phyloP scores from a whole-genome alignment of 2,113 vertebrate genomes.

The Marmota flaviventris region DNA sequence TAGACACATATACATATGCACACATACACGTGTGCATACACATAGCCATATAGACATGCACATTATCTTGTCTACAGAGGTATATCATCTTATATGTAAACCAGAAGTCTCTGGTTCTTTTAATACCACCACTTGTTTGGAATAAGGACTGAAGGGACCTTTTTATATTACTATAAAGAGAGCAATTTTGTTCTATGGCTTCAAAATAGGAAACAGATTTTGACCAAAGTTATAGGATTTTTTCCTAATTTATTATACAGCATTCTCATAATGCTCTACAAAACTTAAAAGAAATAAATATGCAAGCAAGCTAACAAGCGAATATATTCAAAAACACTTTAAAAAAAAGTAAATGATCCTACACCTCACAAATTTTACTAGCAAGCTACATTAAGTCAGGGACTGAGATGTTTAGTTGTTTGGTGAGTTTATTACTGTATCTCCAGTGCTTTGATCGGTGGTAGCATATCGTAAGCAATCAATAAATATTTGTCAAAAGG shows the following conservation, averaged over 20 bases:
- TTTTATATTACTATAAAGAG: not conserved
- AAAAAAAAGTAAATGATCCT: not conserved
- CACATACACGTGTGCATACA: not conserved
- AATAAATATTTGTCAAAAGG: constrained; percentile 20
- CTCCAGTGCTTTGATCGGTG: not conserved
- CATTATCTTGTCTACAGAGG: not conserved
- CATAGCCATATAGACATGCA: not conserved
- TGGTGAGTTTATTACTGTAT: not conserved
- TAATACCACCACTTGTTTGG: not conserved
- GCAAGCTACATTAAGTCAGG: not conserved
- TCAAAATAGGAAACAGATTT: not conserved
- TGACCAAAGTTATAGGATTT: not conserved
- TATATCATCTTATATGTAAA: not conserved
- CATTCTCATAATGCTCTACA: constrained; percentile 11
- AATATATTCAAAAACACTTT: not conserved
- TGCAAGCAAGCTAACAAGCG: not conserved
- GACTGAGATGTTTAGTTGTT: not conserved
- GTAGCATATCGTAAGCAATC: not conserved
- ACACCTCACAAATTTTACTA: not conserved
- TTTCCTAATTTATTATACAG: not conserved
- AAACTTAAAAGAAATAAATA: constrained; percentile 45
- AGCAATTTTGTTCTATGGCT: not conserved
- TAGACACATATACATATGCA: not conserved
- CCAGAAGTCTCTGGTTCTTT: not conserved
- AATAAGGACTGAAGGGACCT: not conserved